These are phyloP conservation scores for Chionis minor DNA, from an alignment of 2,113 vertebrate species.

Conservation along the genomic window DNA sequence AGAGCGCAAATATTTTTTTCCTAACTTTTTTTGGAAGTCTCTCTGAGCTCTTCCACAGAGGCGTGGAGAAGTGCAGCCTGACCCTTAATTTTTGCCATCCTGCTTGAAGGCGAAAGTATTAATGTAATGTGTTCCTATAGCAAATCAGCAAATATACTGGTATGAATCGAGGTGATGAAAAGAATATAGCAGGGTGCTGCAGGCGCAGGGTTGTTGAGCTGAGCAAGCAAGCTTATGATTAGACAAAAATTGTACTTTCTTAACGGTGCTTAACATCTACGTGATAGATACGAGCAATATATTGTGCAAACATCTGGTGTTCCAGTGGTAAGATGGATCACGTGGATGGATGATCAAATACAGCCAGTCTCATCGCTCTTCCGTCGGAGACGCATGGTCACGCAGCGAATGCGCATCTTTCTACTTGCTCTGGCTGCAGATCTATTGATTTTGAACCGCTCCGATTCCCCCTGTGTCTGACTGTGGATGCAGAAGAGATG, in stretches of 20 bases:
- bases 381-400: background rate
- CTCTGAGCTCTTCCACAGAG: background rate
- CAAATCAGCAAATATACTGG: background rate
- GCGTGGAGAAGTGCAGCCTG: background rate
- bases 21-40: rapidly evolving
- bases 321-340: background rate
- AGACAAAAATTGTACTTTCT: background rate
- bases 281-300: background rate
- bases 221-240: background rate
- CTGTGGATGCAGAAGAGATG: slow-evolving; percentile 16
- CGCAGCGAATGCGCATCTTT: background rate
- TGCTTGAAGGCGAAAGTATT: background rate
- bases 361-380: background rate
- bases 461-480: background rate
- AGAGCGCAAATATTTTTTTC: background rate
- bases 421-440: background rate
- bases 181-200: background rate
- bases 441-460: background rate
- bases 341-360: background rate
- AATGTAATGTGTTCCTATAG: background rate
- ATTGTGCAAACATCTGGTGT: background rate
- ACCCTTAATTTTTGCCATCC: background rate
- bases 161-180: background rate
- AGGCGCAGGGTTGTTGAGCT: background rate
- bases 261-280: background rate